These are phyloP conservation scores for Microctonus hyperodae DNA, from an alignment of 2,888 invertebrate species.

Conservation along the genomic window DNA sequence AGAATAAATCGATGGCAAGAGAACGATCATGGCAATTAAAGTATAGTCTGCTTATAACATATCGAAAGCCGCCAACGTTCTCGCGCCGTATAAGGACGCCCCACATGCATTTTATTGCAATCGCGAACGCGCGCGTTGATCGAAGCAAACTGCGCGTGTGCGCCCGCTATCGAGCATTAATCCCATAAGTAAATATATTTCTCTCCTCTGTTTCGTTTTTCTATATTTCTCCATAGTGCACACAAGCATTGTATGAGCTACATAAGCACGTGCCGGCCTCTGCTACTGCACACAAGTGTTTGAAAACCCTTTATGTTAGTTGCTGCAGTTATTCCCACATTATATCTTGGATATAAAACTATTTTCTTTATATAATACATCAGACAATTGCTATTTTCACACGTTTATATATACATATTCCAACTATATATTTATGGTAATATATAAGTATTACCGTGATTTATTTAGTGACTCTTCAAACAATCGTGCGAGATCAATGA, in stretches of 20 bases:
- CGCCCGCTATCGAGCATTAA: slow-evolving; percentile 29
- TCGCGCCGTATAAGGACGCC: slow-evolving; percentile 42
- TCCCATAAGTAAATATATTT: slow-evolving; percentile 35
- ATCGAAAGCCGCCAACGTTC: slow-evolving; percentile 30
- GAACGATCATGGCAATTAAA: slow-evolving; percentile 23
- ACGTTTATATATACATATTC: neutral
- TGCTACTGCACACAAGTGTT: neutral
- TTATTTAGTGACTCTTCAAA: too few species aligned
- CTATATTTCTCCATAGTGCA: slow-evolving; percentile 13
- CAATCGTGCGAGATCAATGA: neutral
- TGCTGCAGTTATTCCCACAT: neutral
- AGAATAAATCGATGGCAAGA: slow-evolving; percentile 2
- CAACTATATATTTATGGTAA: too few species aligned
- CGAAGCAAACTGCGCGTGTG: neutral
- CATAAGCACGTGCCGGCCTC: slow-evolving; percentile 19
- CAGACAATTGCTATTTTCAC: neutral
- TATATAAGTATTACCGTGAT: too few species aligned
- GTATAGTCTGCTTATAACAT: slow-evolving; percentile 10
- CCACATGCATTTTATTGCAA: slow-evolving; percentile 44
- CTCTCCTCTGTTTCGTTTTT: slow-evolving; percentile 27
- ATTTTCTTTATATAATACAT: neutral
- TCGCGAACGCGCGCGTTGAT: neutral
- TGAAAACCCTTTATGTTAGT: neutral
- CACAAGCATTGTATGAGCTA: neutral
- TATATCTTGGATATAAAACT: neutral